Evolutionary conservation across 2,888 invertebrate genomes (phyloP).

Genomic region (Callyntrura guangdongensis): DNA sequence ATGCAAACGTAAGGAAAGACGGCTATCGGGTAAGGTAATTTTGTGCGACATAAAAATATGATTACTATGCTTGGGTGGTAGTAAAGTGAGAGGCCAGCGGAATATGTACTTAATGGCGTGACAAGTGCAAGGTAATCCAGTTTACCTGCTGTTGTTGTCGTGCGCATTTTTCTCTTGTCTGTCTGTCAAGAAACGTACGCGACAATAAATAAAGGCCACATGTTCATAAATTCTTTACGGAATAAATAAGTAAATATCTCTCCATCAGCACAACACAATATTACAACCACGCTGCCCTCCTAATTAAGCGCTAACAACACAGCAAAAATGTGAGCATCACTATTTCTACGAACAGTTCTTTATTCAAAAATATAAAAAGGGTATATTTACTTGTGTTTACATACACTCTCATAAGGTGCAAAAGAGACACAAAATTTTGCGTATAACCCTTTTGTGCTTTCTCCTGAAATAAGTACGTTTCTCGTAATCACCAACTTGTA

Average conservation of each 20-base stretch:
- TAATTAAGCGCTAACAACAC: too few relatives aligned
- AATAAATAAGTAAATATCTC: background rate
- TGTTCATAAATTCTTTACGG: constrained; percentile 48
- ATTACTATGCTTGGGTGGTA: background rate
- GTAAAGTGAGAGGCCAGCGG: background rate
- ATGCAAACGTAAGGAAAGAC: background rate
- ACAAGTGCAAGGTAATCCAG: constrained; percentile 61
- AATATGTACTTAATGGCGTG: background rate
- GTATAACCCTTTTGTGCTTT: too few relatives aligned
- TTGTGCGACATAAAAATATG: too few relatives aligned
- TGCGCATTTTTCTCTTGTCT: background rate
- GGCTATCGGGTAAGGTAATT: background rate
- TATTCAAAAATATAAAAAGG: too few relatives aligned
- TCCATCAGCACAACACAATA: too few relatives aligned
- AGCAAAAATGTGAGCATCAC: too few relatives aligned
- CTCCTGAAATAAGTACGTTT: too few relatives aligned
- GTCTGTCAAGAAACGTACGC: background rate
- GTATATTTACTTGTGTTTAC: too few relatives aligned
- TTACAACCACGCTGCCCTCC: too few relatives aligned
- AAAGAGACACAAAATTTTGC: too few relatives aligned
- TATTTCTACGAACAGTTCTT: too few relatives aligned
- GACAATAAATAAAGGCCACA: constrained; percentile 20
- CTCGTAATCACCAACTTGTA: background rate
- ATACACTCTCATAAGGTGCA: too few relatives aligned
- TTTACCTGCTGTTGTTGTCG: background rate